Conservation (phyloP, 2,888 invertebrate species). For the Lypha dubia region DNA sequence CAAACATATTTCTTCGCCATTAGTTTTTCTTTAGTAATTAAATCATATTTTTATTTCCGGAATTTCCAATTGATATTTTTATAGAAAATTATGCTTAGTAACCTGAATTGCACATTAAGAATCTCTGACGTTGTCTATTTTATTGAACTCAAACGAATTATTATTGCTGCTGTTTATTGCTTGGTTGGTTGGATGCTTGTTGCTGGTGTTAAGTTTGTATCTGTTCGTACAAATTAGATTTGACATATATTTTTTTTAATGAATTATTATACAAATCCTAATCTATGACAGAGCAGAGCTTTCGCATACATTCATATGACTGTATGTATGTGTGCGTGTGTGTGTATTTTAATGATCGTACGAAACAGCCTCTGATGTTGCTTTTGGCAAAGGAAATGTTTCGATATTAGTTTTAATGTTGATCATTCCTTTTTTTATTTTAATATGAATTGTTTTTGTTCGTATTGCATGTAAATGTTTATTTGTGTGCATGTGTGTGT, state of each 20-base stretch:
- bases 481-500: no score
- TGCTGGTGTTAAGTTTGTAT: constrained; percentile 73
- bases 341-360: neutral
- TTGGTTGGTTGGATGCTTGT: neutral
- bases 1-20: neutral
- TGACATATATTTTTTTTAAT: constrained; percentile 71
- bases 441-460: constrained; percentile 5
- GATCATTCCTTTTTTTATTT: constrained; percentile 12
- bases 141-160: constrained; percentile 43
- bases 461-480: constrained; percentile 37
- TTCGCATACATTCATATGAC: neutral
- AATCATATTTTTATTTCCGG: neutral
- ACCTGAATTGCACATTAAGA: constrained; percentile 4
- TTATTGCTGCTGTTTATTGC: constrained; percentile 42
- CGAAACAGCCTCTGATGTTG: neutral
- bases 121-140: constrained; percentile 31
- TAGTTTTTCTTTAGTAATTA: neutral
- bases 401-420: constrained; percentile 54
- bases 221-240: constrained; percentile 73
- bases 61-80: no score
- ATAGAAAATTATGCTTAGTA: neutral
- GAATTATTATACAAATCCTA: constrained; percentile 58
- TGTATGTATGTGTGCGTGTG: no score
- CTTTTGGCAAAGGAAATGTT: constrained; percentile 59
- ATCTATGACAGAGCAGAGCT: constrained; percentile 29